phyloP scores from a whole-genome alignment of 2,888 invertebrate species.

The Polylopha cassiicola region DNA sequence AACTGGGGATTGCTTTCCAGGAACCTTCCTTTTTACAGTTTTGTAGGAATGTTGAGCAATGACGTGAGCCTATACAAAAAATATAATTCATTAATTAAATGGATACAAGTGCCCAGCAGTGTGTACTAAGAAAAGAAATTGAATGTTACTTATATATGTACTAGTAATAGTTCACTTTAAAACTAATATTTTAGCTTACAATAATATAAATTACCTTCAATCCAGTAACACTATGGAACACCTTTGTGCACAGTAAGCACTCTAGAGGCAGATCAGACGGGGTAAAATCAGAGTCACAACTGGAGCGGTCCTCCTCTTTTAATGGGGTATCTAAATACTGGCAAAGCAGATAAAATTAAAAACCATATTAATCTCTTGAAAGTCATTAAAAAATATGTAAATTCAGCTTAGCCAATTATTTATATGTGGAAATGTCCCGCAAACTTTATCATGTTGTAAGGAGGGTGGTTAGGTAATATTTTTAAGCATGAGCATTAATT shows the following conservation, averaged over 20 bases:
- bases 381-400: neutral
- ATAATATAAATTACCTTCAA: constrained; percentile 49
- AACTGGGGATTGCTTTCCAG: constrained; percentile 32
- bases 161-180: too few relatives aligned
- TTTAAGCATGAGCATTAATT: too few relatives aligned
- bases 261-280: constrained; percentile 46
- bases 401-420: too few relatives aligned
- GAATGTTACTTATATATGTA: too few relatives aligned
- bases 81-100: constrained; percentile 1
- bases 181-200: neutral
- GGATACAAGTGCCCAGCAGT: too few relatives aligned
- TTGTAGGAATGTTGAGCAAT: constrained; percentile 66
- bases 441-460: too few relatives aligned
- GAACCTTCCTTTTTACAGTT: constrained; percentile 48
- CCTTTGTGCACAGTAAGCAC: constrained; percentile 57
- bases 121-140: too few relatives aligned
- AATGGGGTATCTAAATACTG: constrained; percentile 35
- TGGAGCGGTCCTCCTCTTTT: constrained; percentile 54
- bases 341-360: too few relatives aligned
- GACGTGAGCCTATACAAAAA: constrained; percentile 55
- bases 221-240: constrained; percentile 54
- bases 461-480: too few relatives aligned
- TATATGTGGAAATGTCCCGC: too few relatives aligned
- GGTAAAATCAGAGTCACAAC: constrained; percentile 39
- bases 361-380: neutral